phyloP scores from a whole-genome alignment of 2,888 invertebrate genomes.

The Latrodectus elegans region DNA sequence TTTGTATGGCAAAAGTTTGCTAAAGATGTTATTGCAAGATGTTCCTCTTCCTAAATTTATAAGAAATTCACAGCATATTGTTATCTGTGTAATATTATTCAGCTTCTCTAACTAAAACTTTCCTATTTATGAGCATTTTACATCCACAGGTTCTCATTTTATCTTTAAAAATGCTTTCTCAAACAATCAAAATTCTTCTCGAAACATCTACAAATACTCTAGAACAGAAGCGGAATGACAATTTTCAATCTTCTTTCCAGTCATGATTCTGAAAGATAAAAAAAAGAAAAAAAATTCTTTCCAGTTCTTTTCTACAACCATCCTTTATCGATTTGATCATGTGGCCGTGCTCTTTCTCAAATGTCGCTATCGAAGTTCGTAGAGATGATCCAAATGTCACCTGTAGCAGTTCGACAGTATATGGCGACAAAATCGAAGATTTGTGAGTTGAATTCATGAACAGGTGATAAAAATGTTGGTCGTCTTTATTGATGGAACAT shows the following conservation, averaged over 20 bases:
- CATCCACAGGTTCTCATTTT: too few relatives aligned
- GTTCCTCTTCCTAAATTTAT: too few relatives aligned
- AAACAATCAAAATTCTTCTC: too few relatives aligned
- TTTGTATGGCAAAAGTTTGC: too few relatives aligned
- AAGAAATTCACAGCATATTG: too few relatives aligned
- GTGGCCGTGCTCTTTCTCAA: neutral
- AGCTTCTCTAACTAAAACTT: too few relatives aligned
- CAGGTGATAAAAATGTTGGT: too few relatives aligned
- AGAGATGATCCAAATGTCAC: constrained; percentile 29
- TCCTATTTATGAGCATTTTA: too few relatives aligned
- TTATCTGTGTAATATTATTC: too few relatives aligned
- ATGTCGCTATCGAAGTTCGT: neutral
- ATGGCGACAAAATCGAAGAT: neutral
- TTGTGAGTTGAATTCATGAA: neutral
- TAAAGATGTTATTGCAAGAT: too few relatives aligned
- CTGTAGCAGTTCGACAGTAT: constrained; percentile 32
- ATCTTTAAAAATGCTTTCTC: too few relatives aligned
- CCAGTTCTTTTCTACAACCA: neutral
- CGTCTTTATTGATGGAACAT: too few relatives aligned
- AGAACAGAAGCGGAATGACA: constrained; percentile 6
- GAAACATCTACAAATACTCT: neutral
- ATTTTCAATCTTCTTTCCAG: constrained; percentile 48
- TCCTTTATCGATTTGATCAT: neutral
- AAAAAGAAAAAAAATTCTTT: neutral
- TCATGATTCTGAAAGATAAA: constrained; percentile 40